Evolutionary conservation across 2,797 vertebrate species (phyloP), one percentile per base, ranked within the genome.

Genomic region (Jordanella pulchra): DNA sequence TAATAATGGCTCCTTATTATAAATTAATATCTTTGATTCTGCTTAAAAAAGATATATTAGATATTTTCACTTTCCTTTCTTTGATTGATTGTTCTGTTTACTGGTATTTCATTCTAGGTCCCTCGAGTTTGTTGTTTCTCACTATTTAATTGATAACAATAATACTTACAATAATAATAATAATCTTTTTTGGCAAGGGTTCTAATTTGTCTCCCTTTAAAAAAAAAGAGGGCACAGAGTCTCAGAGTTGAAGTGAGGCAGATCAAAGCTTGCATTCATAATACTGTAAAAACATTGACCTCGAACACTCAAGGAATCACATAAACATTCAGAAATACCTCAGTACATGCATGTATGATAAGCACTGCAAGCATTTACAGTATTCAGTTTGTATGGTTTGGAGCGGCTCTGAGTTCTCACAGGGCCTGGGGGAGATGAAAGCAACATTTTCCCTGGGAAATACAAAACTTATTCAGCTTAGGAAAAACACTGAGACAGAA

Each of bases 211-310:
- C 69, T 80, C 61, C 50, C 18, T 87, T 89, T 91, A 88, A 75
- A 85, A 87, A 39, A n/a, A n/a, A 76, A 45, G 80, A 85, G 71
- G 64, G 81, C 72, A 83, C 75, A n/a, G 79, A 84, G 79, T 76
- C 71, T 54, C 71, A 81, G 68, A 78, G 69, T 39, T 76, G 77
- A 83, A 77, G 71, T 69, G 61, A 63, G 50, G 66, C 58, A 75
- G 87, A 91, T 89, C 91, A 86, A 84, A 90, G 85, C 73, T 74
- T 73, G 84, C 75, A 87, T 88, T 93, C 91, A 91, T 91, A 90
- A 94, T 92, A 92, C 92, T 91, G 83, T 89, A 80, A 82, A 91
- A 93, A 93, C 89, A 93, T 68, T 76, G 88, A 80, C 87, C 91
- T 83, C 88, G 85, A 23, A 86, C 86, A 79, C 76, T 85, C 68